Evolutionary conservation across 1,140 invertebrate genomes (phyloP).

Genomic region (Bombus sylvicola): DNA sequence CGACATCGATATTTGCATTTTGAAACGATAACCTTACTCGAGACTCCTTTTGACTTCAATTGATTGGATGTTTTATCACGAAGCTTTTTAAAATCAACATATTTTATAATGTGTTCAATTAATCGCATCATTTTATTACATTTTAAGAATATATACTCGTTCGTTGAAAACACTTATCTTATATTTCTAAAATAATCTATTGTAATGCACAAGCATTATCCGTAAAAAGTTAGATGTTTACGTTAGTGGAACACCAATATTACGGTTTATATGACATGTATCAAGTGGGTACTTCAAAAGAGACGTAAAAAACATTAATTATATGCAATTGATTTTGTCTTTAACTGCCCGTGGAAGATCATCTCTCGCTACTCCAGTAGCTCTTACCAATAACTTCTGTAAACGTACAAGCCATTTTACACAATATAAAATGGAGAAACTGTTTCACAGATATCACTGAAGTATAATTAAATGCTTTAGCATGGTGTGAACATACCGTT

Average conservation of each 20-base stretch:
- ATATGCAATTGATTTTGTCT: slow-evolving; percentile 29
- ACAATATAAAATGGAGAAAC: background rate
- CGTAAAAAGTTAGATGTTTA: slow-evolving; percentile 11
- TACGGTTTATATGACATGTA: slow-evolving; percentile 26
- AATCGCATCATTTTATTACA: background rate
- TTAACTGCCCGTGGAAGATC: slow-evolving; percentile 67
- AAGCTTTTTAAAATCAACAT: background rate
- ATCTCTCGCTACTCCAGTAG: slow-evolving; percentile 81
- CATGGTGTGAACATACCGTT: slow-evolving; percentile 52
- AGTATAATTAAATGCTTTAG: background rate
- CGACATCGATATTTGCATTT: background rate
- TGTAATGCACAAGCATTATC: slow-evolving; percentile 8
- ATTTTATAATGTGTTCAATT: background rate
- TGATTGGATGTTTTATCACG: background rate
- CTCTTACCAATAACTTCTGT: slow-evolving; percentile 80
- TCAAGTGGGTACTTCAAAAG: slow-evolving; percentile 41
- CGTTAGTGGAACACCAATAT: slow-evolving; percentile 10
- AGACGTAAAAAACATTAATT: slow-evolving; percentile 50
- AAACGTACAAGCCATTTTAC: slow-evolving; percentile 35
- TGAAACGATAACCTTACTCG: background rate
- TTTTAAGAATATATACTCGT: background rate
- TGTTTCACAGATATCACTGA: background rate
- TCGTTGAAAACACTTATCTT: background rate
- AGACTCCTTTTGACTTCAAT: background rate
- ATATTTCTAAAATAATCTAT: slow-evolving; percentile 5